Evolutionary conservation across 2,888 invertebrate genomes (phyloP), one percentile per base, ranked within the genome.

Genomic region (Corbicula japonica): DNA sequence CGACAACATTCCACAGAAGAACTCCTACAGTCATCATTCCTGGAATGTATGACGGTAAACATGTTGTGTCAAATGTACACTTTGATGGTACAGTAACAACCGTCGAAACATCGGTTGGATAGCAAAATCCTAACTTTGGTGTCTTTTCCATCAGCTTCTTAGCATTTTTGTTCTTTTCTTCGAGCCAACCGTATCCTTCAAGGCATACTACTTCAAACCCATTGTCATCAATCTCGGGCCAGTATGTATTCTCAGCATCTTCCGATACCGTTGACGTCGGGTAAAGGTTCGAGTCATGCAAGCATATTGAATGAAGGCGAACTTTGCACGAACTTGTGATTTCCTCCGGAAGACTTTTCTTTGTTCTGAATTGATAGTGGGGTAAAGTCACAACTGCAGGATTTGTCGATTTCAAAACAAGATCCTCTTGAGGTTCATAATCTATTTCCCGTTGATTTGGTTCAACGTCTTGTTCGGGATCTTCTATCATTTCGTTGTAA

Each of bases 1-100:
- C 75, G 21, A 60, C 52, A 5, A 76, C 38, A 46, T 61, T 68
- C 77, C 72, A 77, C n/a, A 77, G 23, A 18, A 77, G 8, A 8
- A 68, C 32, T 21, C 68, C 56, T 21, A 60, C 35, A 8, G 77
- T 72, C 61, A 77, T 66, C 30, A 71, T 30, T 2, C 77, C 77
- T 8, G 77, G 77, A 3, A 32, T 34, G 34, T 77, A 77, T 21
- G 8, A 21, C 15, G 38, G 50, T 2, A 77, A 38, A 35, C 62
- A 44, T 3, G 32, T 23, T n/a, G 21, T 62, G 26, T 61, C 68
- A 46, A 72, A 60, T 1, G 38, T 56, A 32, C 72, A 72, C 34
- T 77, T 62, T n/a, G 56, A 48, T 5, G 72, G 72, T 30, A 77
- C 44, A 15, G 26, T 6, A 30, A 77, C 68, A 15, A 35, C 21